These are phyloP conservation scores for Bovichtus diacanthus DNA, from an alignment of 2,797 vertebrate species.

Conservation along the genomic window DNA sequence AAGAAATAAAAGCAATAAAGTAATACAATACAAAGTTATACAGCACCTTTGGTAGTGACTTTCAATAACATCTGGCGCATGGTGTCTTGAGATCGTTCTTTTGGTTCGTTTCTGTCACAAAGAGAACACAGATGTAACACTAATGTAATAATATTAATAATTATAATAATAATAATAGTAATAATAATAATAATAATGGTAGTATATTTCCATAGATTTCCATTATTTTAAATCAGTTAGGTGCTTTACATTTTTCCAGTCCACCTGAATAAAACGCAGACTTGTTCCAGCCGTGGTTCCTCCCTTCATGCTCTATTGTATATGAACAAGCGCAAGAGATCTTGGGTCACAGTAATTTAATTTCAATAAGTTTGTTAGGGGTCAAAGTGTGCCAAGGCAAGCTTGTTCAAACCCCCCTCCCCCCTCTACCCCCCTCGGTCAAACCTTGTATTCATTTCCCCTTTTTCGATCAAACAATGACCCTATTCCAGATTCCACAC, in stretches of 20 bases:
- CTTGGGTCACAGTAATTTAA: conserved; percentile 90
- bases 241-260: neutral
- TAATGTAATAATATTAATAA: neutral
- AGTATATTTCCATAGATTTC: neutral
- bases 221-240: neutral
- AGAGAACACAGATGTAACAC: conserved; percentile 15
- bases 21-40: conserved; percentile 24
- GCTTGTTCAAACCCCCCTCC: conserved; percentile 80
- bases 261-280: conserved; percentile 61
- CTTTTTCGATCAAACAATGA: conserved; percentile 89
- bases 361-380: conserved; percentile 91
- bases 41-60: conserved; percentile 90
- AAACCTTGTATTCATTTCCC: conserved; percentile 82
- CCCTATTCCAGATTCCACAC: conserved; percentile 84
- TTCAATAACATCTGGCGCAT: conserved; percentile 89
- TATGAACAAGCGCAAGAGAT: conserved; percentile 83
- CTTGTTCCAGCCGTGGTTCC: conserved; percentile 59
- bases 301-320: conserved; percentile 76
- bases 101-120: conserved; percentile 93
- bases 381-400: conserved; percentile 87
- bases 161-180: neutral
- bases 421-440: conserved; percentile 52
- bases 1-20: conserved; percentile 25
- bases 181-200: neutral
- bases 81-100: conserved; percentile 92